Evolutionary conservation across 2,113 vertebrate species (phyloP).

Genomic region (Quiscalus mexicanus): DNA sequence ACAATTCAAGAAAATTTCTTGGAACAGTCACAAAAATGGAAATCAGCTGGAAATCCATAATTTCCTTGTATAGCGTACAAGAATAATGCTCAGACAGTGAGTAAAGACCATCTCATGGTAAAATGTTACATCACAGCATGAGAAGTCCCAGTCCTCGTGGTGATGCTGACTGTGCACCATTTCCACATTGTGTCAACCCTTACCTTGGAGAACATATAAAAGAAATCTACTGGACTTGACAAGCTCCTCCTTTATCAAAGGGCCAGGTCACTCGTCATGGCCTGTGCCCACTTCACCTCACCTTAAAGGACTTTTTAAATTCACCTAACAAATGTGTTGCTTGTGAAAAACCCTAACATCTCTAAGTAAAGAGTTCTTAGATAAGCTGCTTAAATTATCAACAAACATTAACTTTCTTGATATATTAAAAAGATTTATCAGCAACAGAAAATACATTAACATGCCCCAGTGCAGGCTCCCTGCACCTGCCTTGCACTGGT

Average conservation of each 20-base stretch:
- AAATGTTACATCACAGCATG: neutral
- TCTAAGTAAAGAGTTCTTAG: neutral
- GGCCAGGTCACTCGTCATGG: neutral
- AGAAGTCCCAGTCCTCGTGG: neutral
- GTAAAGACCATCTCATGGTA: neutral
- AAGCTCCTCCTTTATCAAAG: neutral
- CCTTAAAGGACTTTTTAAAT: neutral
- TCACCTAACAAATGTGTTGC: neutral
- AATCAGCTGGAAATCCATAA: neutral
- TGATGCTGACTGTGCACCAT: neutral
- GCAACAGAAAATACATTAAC: neutral
- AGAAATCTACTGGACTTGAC: neutral
- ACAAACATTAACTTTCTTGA: neutral
- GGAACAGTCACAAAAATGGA: neutral
- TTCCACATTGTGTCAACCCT: neutral
- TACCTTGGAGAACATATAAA: neutral
- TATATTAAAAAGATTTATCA: neutral
- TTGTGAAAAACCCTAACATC: neutral
- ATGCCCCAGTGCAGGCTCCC: rapidly evolving
- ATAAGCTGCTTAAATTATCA: neutral
- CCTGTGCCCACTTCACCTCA: neutral
- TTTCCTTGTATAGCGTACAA: neutral
- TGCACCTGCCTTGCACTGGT: neutral
- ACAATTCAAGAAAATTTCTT: conserved; percentile 3
- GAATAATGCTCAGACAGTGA: neutral